These are phyloP conservation scores for Aphyosemion australe DNA, from an alignment of 2,113 vertebrate genomes.

Conservation along the genomic window DNA sequence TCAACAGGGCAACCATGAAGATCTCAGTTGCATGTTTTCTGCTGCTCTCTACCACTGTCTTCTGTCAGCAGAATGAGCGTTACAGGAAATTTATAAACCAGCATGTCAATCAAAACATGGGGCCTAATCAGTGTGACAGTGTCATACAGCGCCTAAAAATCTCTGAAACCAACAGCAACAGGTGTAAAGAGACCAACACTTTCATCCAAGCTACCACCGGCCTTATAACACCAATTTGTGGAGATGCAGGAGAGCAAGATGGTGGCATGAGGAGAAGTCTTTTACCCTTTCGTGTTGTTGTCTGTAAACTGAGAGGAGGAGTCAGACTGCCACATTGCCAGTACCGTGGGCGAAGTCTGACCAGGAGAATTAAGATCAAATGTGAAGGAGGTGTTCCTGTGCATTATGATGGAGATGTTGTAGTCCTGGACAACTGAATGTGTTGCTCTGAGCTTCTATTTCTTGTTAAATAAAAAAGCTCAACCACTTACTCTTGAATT, in stretches of 20 bases:
- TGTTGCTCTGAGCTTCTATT: accelerated
- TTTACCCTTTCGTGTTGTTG: slow-evolving; percentile 23
- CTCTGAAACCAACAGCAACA: neutral
- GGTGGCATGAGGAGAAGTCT: slow-evolving; percentile 16
- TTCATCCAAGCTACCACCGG: slow-evolving; percentile 29
- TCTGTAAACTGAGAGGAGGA: slow-evolving; percentile 12
- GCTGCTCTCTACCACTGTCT: slow-evolving; percentile 30
- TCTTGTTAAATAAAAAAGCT: slow-evolving; percentile 11
- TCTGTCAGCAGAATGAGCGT: neutral
- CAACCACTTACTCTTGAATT: neutral
- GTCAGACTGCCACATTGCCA: slow-evolving; percentile 3
- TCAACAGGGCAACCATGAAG: slow-evolving; percentile 36
- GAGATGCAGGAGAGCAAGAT: accelerated
- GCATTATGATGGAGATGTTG: slow-evolving; percentile 27
- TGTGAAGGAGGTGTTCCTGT: slow-evolving; percentile 36
- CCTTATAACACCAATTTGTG: neutral
- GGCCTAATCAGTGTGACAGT: accelerated
- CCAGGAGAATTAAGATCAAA: slow-evolving; percentile 7
- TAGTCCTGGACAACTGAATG: slow-evolving; percentile 6
- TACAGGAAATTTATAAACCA: slow-evolving; percentile 17
- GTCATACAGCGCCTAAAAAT: neutral
- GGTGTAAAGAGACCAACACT: slow-evolving; percentile 44
- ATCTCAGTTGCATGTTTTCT: slow-evolving; percentile 23
- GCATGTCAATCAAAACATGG: neutral
- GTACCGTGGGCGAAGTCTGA: slow-evolving; percentile 4